These are phyloP conservation scores for Tichodroma muraria DNA, from an alignment of 2,113 vertebrate species.

Conservation along the genomic window DNA sequence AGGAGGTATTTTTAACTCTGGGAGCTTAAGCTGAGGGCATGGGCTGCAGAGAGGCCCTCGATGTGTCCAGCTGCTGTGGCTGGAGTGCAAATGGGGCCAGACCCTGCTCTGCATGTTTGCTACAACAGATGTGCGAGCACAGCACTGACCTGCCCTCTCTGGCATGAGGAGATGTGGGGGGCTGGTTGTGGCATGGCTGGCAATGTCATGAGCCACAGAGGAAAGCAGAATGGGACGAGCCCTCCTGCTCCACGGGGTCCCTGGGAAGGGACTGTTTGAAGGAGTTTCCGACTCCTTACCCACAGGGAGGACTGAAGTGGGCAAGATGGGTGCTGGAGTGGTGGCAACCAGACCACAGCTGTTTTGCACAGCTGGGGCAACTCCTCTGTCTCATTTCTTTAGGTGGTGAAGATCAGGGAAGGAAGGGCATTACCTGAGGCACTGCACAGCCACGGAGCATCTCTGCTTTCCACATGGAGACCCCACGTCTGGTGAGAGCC, in stretches of 20 bases:
- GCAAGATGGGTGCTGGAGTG: background rate
- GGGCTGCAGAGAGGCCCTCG: background rate
- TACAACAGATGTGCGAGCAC: rapidly evolving
- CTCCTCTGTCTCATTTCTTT: background rate
- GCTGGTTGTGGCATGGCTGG: rapidly evolving
- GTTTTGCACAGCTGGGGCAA: background rate
- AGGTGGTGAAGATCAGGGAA: background rate
- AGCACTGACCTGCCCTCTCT: background rate
- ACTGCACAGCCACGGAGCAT: too few relatives aligned
- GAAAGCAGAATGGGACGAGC: background rate
- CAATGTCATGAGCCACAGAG: background rate
- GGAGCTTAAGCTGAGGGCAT: background rate
- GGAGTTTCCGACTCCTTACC: background rate
- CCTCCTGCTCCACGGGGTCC: rapidly evolving
- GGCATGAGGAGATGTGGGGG: rapidly evolving
- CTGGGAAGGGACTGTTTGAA: background rate
- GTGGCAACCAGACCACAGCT: background rate
- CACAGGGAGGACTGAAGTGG: rapidly evolving
- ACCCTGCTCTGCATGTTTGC: background rate
- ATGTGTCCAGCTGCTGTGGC: background rate
- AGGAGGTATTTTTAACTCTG: background rate
- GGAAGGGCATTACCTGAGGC: background rate
- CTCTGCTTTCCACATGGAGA: background rate
- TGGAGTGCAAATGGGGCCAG: background rate
- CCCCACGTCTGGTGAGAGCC: background rate